phyloP scores from a whole-genome alignment of 2,888 invertebrate species.

The Andrena minutula region DNA sequence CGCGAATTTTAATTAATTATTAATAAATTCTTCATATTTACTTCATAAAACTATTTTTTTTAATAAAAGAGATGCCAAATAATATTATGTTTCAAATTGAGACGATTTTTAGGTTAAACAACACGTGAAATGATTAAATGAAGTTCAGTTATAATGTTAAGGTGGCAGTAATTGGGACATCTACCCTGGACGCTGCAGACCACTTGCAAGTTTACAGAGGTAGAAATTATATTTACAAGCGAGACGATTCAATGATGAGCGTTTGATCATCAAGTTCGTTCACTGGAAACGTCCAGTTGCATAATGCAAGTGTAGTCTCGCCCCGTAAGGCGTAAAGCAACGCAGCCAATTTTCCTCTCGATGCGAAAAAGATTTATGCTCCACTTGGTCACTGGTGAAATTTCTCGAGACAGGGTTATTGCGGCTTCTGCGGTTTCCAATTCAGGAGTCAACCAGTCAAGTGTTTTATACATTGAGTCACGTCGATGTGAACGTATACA shows the following conservation, averaged over 20 bases:
- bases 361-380: slow-evolving; percentile 44
- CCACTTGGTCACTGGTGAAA: slow-evolving; percentile 43
- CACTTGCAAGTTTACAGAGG: not conserved
- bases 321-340: not conserved
- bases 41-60: too few species aligned
- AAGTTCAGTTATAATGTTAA: too few species aligned
- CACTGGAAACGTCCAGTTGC: slow-evolving; percentile 12
- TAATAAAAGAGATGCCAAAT: too few species aligned
- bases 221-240: slow-evolving; percentile 8
- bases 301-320: not conserved
- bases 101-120: too few species aligned
- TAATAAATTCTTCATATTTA: too few species aligned
- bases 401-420: slow-evolving; percentile 34
- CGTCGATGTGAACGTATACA: slow-evolving; percentile 12
- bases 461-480: slow-evolving; percentile 30
- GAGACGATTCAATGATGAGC: not conserved
- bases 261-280: slow-evolving; percentile 17
- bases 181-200: too few species aligned
- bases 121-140: too few species aligned
- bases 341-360: slow-evolving; percentile 25
- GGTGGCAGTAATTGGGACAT: too few species aligned
- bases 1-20: too few species aligned
- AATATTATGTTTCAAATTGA: too few species aligned
- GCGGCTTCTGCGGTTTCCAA: slow-evolving; percentile 59
- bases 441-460: slow-evolving; percentile 44